A percentile compares a stretch with the other conserved stretches of the same genome.
These are phyloP conservation scores for Cherax destructor DNA, from an alignment of 1,140 invertebrate species.

Conservation along the genomic window DNA sequence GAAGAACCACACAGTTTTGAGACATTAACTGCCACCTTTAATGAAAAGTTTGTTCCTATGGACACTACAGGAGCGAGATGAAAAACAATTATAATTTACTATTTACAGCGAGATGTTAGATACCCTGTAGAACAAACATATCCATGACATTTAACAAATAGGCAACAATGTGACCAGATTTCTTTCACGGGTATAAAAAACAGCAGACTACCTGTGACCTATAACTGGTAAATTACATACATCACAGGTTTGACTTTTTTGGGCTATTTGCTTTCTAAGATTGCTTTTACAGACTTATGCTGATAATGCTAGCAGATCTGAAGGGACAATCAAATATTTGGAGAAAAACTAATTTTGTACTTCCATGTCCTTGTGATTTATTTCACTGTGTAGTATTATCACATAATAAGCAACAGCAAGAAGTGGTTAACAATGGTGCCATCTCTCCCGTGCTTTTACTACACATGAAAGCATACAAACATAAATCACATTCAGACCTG, in stretches of 20 bases:
- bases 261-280: background rate
- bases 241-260: slow-evolving; percentile 14
- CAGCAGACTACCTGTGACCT: slow-evolving; percentile 5
- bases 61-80: slow-evolving; percentile 18
- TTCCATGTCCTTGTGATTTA: slow-evolving; percentile 47
- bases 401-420: background rate
- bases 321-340: background rate
- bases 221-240: background rate
- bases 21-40: slow-evolving; percentile 57
- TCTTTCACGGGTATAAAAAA: slow-evolving; percentile 35
- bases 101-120: slow-evolving; percentile 56
- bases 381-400: slow-evolving; percentile 1
- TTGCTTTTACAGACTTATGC: background rate
- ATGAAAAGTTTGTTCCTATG: slow-evolving; percentile 27
- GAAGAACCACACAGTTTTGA: slow-evolving; percentile 32
- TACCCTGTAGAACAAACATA: slow-evolving; percentile 66
- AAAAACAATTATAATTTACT: slow-evolving; percentile 47
- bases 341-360: slow-evolving; percentile 48
- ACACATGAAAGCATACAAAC: background rate
- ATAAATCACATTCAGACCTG: background rate
- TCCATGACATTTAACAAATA: slow-evolving; percentile 44
- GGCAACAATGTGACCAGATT: slow-evolving; percentile 50
- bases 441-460: background rate
- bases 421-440: background rate
- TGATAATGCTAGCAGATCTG: slow-evolving; percentile 27